These are phyloP conservation scores for Brachylomia viminalis DNA, from an alignment of 2,888 invertebrate genomes.

Conservation along the genomic window DNA sequence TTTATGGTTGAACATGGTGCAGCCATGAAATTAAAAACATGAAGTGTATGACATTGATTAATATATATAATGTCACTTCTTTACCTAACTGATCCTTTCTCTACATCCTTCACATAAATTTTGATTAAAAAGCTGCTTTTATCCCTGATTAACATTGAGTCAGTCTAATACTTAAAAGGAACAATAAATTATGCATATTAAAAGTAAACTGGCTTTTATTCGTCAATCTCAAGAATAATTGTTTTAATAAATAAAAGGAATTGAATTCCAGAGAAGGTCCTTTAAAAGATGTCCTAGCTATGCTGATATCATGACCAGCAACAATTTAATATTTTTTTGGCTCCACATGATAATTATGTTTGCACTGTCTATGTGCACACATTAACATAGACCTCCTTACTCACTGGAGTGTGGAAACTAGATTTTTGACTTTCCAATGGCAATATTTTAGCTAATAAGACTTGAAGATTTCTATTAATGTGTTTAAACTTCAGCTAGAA, in stretches of 20 bases:
- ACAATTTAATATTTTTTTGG: conserved; percentile 47
- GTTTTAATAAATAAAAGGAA: background rate
- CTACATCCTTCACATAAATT: background rate
- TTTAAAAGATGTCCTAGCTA: background rate
- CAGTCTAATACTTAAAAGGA: background rate
- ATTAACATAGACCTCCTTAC: conserved; percentile 64
- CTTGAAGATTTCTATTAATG: conserved; percentile 64
- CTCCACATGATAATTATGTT: conserved; percentile 35
- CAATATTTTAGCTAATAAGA: conserved; percentile 62
- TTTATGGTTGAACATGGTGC: background rate
- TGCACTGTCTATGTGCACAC: conserved; percentile 50
- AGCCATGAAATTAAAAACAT: background rate
- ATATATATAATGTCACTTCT: background rate
- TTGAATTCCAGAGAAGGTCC: background rate
- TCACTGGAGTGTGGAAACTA: conserved; percentile 64
- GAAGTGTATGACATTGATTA: background rate
- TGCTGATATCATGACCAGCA: background rate
- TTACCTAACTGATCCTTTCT: background rate
- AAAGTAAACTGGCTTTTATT: background rate
- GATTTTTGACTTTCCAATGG: conserved; percentile 71
- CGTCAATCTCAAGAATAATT: background rate
- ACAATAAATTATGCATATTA: background rate
- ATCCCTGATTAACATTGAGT: background rate
- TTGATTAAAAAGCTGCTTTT: background rate
- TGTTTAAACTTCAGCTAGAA: conserved; percentile 42